Conservation (phyloP, 2,888 invertebrate species). For the Nephrocerus scutellatus region DNA sequence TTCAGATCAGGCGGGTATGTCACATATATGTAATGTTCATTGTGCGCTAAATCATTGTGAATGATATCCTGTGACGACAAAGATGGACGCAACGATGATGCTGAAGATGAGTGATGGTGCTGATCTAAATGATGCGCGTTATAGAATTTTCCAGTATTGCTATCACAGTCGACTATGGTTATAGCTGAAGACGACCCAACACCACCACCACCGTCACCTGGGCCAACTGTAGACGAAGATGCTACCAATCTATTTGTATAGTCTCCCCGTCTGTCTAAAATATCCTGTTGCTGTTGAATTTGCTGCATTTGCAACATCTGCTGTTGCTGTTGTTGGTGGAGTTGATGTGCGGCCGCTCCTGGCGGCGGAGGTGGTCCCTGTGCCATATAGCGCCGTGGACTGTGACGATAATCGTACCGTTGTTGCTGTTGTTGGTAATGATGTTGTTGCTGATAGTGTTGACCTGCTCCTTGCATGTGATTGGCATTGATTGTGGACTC, state of each 20-base stretch:
- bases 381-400: slow-evolving; percentile 42
- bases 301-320: slow-evolving; percentile 32
- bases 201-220: slow-evolving; percentile 7
- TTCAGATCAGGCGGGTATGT: slow-evolving; percentile 82
- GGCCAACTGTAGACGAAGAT: no score
- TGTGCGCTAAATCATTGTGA: slow-evolving; percentile 54
- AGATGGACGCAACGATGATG: slow-evolving; percentile 36
- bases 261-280: slow-evolving; percentile 46
- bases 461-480: slow-evolving; percentile 3
- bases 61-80: slow-evolving; percentile 45
- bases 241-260: slow-evolving; percentile 38
- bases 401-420: slow-evolving; percentile 40
- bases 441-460: slow-evolving; percentile 13
- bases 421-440: slow-evolving; percentile 13
- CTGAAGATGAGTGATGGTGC: slow-evolving; percentile 38
- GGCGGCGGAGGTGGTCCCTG: slow-evolving; percentile 25
- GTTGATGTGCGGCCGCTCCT: slow-evolving; percentile 15
- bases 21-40: slow-evolving; percentile 79
- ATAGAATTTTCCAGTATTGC: slow-evolving; percentile 31
- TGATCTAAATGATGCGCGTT: slow-evolving; percentile 38
- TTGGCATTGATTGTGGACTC: slow-evolving; percentile 44
- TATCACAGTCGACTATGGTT: slow-evolving; percentile 7
- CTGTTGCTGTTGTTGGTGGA: slow-evolving; percentile 37
- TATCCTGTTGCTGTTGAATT: slow-evolving; percentile 42
- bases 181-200: slow-evolving; percentile 17